Evolutionary conservation across 2,888 invertebrate genomes (phyloP), one percentile per base, ranked within the genome.

Genomic region (Mongoloraphidia duomilia): DNA sequence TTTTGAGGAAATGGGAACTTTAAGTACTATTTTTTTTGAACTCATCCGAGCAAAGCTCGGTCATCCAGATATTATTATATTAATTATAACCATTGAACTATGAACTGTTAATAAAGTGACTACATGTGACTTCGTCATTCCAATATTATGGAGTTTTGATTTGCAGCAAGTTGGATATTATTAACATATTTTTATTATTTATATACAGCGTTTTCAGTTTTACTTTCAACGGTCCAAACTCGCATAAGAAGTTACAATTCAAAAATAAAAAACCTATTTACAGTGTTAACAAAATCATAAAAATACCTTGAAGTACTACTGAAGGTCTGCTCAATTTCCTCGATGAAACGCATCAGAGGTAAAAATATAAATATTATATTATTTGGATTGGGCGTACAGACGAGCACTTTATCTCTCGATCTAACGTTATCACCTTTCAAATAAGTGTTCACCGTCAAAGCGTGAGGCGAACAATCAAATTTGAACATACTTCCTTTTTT

Each of bases 291-390:
- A n/a, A n/a, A 26, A 39, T 37, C 49, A 14, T 49, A 49, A 47
- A 53, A 64, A 63, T 60, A 80, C 79, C 76, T 75, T 26, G 75
- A 67, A 57, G 74, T 64, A 52, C 73, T 66, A 59, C 65, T 76
- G 61, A 80, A 72, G 41, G 76, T 74, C 55, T 70, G 71, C 65
- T 94, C 93, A 53, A 94, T 84, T 65, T 93, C 87, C 49, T 82
- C 80, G 54, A 90, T 82, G 57, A 94, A 88, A 51, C 78, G 76
- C 71, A 85, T 84, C 51, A 95, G 72, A 2, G 90, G 82, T 42
- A 86, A 82, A 67, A 89, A 88, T 50, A 90, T 80, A 34, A 84
- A 79, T 62, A 84, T 77, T 59, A 89, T 76, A 61, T 83, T 80
- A 56, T 77, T 79, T 41, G 81, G 78, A 65, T 85, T 80, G 6